A percentile compares a stretch with the other conserved stretches of the same genome.
These are phyloP conservation scores for Gymnocephalus cernua DNA, from an alignment of 2,113 vertebrate species.

Conservation along the genomic window DNA sequence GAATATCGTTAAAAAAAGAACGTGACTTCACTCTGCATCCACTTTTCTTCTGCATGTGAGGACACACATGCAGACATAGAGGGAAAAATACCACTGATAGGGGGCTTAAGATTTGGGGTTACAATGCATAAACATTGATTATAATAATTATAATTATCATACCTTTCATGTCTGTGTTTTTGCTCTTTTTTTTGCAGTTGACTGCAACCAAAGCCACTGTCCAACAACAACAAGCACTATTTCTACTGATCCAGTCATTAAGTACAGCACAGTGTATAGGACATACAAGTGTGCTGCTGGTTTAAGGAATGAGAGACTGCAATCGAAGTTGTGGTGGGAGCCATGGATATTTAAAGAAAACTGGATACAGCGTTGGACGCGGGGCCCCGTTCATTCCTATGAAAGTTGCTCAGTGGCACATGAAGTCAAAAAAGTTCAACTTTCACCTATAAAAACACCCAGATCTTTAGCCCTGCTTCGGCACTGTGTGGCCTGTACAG, in stretches of 20 bases:
- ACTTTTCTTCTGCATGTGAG: too few species aligned
- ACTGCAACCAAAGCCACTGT: slow-evolving; percentile 20
- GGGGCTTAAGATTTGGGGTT: background rate
- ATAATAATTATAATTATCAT: background rate
- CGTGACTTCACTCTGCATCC: too few species aligned
- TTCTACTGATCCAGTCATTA: slow-evolving; percentile 24
- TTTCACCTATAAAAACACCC: too few species aligned
- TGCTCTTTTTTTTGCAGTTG: slow-evolving; percentile 35
- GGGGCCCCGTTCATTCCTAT: too few species aligned
- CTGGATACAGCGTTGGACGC: too few species aligned
- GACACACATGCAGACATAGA: too few species aligned
- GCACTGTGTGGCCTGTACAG: too few species aligned
- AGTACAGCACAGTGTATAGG: slow-evolving; percentile 7
- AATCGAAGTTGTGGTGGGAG: slow-evolving; percentile 2
- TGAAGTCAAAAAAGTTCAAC: too few species aligned
- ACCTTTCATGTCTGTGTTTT: slow-evolving; percentile 51
- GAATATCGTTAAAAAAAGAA: too few species aligned
- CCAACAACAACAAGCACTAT: slow-evolving; percentile 5
- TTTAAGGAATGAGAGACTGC: slow-evolving; percentile 11
- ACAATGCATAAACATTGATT: background rate
- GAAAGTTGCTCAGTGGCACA: too few species aligned
- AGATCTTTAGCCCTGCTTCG: too few species aligned
- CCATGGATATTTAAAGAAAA: background rate
- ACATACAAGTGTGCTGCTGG: background rate
- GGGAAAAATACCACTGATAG: background rate